phyloP scores from a whole-genome alignment of 2,888 invertebrate species.

The Xestia xanthographa region DNA sequence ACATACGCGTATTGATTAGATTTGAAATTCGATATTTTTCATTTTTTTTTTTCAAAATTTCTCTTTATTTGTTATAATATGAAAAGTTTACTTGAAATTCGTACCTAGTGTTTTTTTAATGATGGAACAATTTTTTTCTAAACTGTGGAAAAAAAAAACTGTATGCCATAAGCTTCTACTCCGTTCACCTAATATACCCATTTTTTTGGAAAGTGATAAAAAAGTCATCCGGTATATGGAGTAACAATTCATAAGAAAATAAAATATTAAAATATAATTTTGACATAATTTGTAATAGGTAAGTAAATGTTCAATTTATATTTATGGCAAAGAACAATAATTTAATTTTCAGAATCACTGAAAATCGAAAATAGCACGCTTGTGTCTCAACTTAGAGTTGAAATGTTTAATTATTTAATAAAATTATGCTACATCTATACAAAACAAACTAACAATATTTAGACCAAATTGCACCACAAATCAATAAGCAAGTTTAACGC shows the following conservation, averaged over 20 bases:
- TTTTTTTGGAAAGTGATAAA: no score
- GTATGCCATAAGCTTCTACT: no score
- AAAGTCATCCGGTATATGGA: no score
- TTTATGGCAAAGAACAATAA: constrained; percentile 43
- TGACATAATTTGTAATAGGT: not conserved
- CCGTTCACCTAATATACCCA: no score
- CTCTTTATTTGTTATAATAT: no score
- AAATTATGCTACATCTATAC: constrained; percentile 33
- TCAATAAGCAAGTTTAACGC: not conserved
- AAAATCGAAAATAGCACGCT: constrained; percentile 29
- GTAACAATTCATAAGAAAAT: constrained; percentile 11
- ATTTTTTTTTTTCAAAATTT: no score
- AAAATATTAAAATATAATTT: constrained; percentile 26
- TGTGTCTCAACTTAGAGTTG: constrained; percentile 35
- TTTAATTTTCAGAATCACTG: constrained; percentile 15
- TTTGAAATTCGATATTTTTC: no score
- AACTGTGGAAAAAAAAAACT: no score
- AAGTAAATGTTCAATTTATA: constrained; percentile 17
- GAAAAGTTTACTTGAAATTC: no score
- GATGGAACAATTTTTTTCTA: no score
- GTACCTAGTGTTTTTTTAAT: no score
- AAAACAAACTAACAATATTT: constrained; percentile 30
- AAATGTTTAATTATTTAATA: constrained; percentile 10
- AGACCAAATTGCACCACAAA: not conserved
- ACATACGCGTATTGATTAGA: no score